These are phyloP conservation scores for Indicator indicator DNA, from an alignment of 2,113 vertebrate genomes.

Conservation along the genomic window DNA sequence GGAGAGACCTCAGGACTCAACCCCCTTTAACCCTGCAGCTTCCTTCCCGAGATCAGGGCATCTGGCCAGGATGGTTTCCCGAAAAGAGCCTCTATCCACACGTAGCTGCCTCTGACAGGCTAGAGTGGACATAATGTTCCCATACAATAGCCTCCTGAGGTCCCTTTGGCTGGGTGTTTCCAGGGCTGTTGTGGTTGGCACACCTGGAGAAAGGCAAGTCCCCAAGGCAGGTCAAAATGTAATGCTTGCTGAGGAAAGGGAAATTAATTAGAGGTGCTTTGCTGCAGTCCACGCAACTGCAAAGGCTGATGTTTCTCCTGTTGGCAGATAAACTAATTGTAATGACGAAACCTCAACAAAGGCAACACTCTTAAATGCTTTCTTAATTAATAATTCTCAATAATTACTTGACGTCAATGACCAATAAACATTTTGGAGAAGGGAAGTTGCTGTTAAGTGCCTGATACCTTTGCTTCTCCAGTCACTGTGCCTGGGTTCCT, in stretches of 20 bases:
- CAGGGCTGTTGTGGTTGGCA: constrained; percentile 38
- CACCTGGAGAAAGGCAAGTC: constrained; percentile 55
- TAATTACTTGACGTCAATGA: constrained; percentile 68
- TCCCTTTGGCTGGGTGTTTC: not conserved
- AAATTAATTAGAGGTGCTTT: constrained; percentile 64
- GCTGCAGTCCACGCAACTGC: constrained; percentile 30
- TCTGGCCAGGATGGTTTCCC: not conserved
- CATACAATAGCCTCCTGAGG: not conserved
- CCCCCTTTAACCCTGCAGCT: not conserved
- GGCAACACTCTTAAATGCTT: constrained; percentile 37
- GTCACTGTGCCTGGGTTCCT: not conserved
- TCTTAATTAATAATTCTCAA: constrained; percentile 65
- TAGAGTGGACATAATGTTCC: constrained; percentile 40
- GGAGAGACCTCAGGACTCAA: not conserved
- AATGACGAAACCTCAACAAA: constrained; percentile 59
- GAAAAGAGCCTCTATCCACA: not conserved
- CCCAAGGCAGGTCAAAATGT: constrained; percentile 38
- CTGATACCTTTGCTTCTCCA: not conserved
- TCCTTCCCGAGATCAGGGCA: not conserved
- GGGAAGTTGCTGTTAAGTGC: constrained; percentile 46
- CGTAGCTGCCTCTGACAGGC: not conserved
- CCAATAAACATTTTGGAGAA: constrained; percentile 54
- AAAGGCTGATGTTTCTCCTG: constrained; percentile 39
- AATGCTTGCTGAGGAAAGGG: constrained; percentile 36
- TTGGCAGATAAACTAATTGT: constrained; percentile 59